Percentiles rank a stretch among this genome's conserved stretches.
phyloP scores from a whole-genome alignment of 2,888 invertebrate species.

The Malthinus flaveolus region DNA sequence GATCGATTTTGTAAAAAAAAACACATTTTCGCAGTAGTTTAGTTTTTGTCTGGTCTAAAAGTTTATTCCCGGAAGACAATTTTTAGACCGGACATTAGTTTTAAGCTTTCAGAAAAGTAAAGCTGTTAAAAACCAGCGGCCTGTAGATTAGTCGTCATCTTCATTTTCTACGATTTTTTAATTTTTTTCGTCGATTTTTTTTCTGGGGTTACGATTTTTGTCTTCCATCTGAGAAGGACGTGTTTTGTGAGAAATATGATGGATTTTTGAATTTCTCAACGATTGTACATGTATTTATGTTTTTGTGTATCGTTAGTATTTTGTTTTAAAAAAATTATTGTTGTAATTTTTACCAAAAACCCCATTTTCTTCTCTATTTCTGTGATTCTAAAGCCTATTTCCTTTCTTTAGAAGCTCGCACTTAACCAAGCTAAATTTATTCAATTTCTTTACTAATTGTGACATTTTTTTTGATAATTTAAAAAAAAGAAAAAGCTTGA shows the following conservation, averaged over 20 bases:
- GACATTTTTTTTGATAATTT: constrained; percentile 2
- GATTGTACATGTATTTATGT: constrained; percentile 46
- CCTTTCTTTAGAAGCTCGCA: constrained; percentile 25
- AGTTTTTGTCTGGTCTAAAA: constrained; percentile 18
- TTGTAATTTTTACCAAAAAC: constrained; percentile 17
- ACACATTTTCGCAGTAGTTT: constrained; percentile 19
- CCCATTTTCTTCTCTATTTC: constrained; percentile 12
- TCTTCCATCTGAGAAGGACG: constrained; percentile 15
- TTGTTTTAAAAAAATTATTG: constrained; percentile 18
- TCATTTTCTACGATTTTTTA: constrained; percentile 23
- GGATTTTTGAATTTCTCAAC: constrained; percentile 47
- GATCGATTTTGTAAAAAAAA: constrained; percentile 42
- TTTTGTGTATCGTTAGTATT: constrained; percentile 36
- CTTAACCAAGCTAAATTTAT: constrained; percentile 28
- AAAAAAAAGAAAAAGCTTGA: constrained; percentile 2
- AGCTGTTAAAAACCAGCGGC: constrained; percentile 33
- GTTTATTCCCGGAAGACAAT: neutral
- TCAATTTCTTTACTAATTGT: constrained; percentile 15
- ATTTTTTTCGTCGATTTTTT: constrained; percentile 24
- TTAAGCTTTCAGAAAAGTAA: constrained; percentile 27
- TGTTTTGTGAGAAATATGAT: constrained; percentile 41
- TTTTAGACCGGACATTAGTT: constrained; percentile 10
- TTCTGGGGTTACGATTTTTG: constrained; percentile 32
- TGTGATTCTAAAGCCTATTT: constrained; percentile 21
- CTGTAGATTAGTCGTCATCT: constrained; percentile 27